Base-by-base conservation (phyloP, 2,888 invertebrate genomes). In the Drepanosiphum platanoidis region DNA sequence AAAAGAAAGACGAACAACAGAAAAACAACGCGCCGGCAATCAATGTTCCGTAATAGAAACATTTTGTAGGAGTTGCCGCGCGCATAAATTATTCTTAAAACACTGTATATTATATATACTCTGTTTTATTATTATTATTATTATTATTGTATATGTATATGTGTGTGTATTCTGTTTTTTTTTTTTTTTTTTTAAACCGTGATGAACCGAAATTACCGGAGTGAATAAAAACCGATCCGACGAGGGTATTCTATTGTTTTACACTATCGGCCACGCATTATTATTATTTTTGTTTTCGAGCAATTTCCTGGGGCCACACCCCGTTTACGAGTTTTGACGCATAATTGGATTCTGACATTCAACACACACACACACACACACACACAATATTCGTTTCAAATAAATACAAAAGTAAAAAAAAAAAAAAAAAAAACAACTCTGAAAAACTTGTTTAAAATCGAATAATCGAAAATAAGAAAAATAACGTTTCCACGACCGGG, bases 281-380 rank as follows among this genome's bases (percentile, higher is more conserved):
- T 83, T 78, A 72, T 82, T 82, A 82, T 74, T 82, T 72, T 74
- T 75, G 64, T 83, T 83, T 83, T 83, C 83, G 74, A 75, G 74
- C 83, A 83, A 83, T 83, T 83, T 83, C 83, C 83, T 83, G 83
- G 30, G 74, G 66, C 83, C 83, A 83, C 83, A 83, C 83, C 83
- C 83, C 64, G 64, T 83, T 82, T 82, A 82, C 72, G 82, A 74
- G 82, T 82, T 83, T 83, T 74, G 64, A 83, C 83, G 72, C 74
- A 83, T 83, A 83, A 83, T 83, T 83, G 83, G 83, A 83, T 83
- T 82, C 82, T 64, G 82, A 82, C 72, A 72, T 82, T 72, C 72
- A 72, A 82, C 30, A 82, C 71, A 30, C 18, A 36, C 68, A 66
- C 34, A 52, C 61, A 46, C 39, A 61, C 46, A 46, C 75, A 27